phyloP scores from a whole-genome alignment of 2,797 vertebrate species.

The Phrynocephalus guinanensis region DNA sequence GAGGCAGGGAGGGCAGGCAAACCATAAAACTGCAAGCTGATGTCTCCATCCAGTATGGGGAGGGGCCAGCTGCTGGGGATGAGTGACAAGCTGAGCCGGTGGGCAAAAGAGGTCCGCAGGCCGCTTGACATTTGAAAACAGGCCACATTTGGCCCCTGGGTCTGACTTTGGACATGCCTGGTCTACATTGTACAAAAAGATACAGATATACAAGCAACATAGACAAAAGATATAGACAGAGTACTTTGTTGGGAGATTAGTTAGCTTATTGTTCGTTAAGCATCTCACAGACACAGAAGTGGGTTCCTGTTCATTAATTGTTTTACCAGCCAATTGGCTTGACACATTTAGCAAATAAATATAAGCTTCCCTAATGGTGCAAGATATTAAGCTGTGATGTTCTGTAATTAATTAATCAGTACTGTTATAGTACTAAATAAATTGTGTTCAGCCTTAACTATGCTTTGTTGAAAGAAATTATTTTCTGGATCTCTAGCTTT shows the following conservation, averaged over 20 bases:
- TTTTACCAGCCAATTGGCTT: neutral
- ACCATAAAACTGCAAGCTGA: too few relatives aligned
- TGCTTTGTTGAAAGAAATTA: neutral
- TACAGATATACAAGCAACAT: neutral
- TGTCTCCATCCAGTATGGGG: too few relatives aligned
- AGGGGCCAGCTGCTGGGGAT: too few relatives aligned
- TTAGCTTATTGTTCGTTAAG: constrained; percentile 1
- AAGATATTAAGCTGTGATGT: neutral
- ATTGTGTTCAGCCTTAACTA: neutral
- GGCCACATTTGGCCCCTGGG: too few relatives aligned
- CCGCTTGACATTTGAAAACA: too few relatives aligned
- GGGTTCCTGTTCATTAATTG: neutral
- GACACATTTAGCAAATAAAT: constrained; percentile 5
- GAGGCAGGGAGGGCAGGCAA: too few relatives aligned
- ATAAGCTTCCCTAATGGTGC: constrained; percentile 4
- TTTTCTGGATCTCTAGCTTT: neutral
- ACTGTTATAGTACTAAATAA: neutral
- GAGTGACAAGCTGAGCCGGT: too few relatives aligned
- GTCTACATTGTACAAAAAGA: neutral
- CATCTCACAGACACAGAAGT: constrained; percentile 8
- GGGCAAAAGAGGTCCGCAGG: too few relatives aligned
- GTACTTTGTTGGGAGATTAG: neutral
- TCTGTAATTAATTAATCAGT: neutral
- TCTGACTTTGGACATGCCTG: too few relatives aligned
- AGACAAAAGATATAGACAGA: neutral